A percentile compares a stretch with the other conserved stretches of the same genome.
These are phyloP conservation scores for Phaonia tiefii DNA, from an alignment of 2,888 invertebrate genomes.

Conservation along the genomic window DNA sequence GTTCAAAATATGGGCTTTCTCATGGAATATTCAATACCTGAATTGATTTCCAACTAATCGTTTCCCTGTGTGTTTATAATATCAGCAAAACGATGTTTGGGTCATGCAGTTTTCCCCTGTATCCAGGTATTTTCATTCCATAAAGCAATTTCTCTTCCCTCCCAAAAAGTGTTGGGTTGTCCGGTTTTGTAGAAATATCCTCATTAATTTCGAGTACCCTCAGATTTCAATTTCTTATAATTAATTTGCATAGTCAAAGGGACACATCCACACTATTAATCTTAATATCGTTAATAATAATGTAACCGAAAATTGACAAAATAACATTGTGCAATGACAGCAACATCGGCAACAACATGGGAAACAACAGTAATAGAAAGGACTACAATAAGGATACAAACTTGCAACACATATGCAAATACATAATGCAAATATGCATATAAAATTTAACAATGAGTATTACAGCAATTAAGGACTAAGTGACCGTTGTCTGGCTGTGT, in stretches of 20 bases:
- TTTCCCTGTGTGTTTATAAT: no score
- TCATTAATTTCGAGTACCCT: no score
- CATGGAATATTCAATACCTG: no score
- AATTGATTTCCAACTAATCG: no score
- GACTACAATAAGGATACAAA: constrained; percentile 16
- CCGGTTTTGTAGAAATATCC: no score
- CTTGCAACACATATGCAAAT: constrained; percentile 53
- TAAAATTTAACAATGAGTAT: constrained; percentile 59
- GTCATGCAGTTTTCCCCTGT: no score
- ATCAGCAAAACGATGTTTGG: no score
- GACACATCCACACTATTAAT: constrained; percentile 66
- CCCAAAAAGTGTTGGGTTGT: no score
- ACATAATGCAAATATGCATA: constrained; percentile 47
- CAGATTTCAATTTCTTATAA: constrained; percentile 39
- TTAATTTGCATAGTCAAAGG: constrained; percentile 63
- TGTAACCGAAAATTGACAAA: constrained; percentile 66
- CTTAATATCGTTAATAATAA: constrained; percentile 69
- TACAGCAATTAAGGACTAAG: constrained; percentile 52
- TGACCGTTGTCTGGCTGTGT: constrained; percentile 24
- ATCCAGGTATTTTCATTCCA: no score
- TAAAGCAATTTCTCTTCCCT: no score
- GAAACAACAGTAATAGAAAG: constrained; percentile 29
- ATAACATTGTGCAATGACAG: constrained; percentile 54
- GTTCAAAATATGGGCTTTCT: no score
- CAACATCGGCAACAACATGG: constrained; percentile 29